Evolutionary conservation across 2,888 invertebrate species (phyloP), one percentile per base, ranked within the genome.

Genomic region (Thymelicus lineola): DNA sequence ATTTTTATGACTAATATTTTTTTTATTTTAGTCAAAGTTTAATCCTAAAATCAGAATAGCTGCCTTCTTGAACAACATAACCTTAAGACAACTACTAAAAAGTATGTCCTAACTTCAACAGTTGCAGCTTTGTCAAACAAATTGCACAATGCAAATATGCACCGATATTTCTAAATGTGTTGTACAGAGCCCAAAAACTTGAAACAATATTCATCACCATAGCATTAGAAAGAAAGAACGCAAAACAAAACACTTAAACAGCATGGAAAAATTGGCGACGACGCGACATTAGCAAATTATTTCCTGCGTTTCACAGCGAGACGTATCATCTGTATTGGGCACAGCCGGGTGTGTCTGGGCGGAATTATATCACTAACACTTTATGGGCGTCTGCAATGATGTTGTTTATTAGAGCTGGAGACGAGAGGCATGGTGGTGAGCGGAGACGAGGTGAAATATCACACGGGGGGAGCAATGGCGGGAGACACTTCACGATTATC

Each of bases 311-410:
- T 48, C 46, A 62, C 63, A 53, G 50, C 59, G 17, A 48, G 59
- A 38, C 46, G n/a, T 50, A 4, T 15, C 12, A 61, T 55, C 58
- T 60, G 57, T 58, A 68, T 64, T 64, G 64, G 72, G 73, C 20
- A 73, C 71, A 69, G 66, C 72, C 66, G 74, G 75, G 75, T 72
- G 78, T 76, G 76, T 72, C 74, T 68, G 67, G 59, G 71, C 73
- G 75, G 73, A 76, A 76, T 76, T 74, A 74, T 76, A 74, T 75
- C 75, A 74, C 71, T 72, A 75, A 74, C 76, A 71, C 69, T 72
- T 58, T 72, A 61, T 60, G 73, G 75, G 72, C 74, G 76, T 75
- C 76, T 66, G 46, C 38, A 28, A 55, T 64, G 20, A 42, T 46
- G 42, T 38, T 66, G 74, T 77, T 75, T 76, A 78, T 80, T 79